Conservation (phyloP, 2,797 vertebrate species). For the Acrossocheilus wenchowensis region DNA sequence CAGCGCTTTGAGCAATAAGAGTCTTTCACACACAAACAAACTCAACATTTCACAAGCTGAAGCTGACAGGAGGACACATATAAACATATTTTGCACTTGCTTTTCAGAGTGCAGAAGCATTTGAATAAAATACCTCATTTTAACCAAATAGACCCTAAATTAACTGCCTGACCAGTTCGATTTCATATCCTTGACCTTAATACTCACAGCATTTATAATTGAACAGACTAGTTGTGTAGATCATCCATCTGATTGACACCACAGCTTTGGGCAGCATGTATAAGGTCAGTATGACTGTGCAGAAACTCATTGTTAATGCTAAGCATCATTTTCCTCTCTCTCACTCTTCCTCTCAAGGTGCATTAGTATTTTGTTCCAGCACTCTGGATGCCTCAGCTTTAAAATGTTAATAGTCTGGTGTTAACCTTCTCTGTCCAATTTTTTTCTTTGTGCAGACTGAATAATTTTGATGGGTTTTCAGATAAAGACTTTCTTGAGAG, state of each 20-base stretch:
- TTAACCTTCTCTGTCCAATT: conserved; percentile 10
- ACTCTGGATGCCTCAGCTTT: neutral
- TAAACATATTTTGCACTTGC: neutral
- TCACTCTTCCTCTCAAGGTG: neutral
- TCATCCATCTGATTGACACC: conserved; percentile 14
- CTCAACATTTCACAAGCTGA: conserved; percentile 7
- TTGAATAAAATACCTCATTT: neutral
- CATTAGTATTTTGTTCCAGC: conserved; percentile 25
- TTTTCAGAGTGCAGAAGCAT: neutral
- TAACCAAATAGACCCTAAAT: neutral
- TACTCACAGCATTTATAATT: neutral
- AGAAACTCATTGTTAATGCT: conserved; percentile 25
- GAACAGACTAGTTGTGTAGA: neutral
- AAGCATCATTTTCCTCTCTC: neutral
- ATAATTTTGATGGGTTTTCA: conserved; percentile 7
- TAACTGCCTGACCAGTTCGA: neutral
- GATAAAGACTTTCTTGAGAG: neutral
- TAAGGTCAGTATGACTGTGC: neutral
- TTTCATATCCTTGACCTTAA: neutral
- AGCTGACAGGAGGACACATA: neutral
- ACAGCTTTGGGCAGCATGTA: neutral
- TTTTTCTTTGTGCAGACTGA: neutral
- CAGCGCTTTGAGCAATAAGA: neutral
- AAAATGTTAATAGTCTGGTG: neutral
- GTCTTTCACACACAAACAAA: conserved; percentile 3